phyloP scores from a whole-genome alignment of 2,797 vertebrate species.

The Discoglossus pictus region DNA sequence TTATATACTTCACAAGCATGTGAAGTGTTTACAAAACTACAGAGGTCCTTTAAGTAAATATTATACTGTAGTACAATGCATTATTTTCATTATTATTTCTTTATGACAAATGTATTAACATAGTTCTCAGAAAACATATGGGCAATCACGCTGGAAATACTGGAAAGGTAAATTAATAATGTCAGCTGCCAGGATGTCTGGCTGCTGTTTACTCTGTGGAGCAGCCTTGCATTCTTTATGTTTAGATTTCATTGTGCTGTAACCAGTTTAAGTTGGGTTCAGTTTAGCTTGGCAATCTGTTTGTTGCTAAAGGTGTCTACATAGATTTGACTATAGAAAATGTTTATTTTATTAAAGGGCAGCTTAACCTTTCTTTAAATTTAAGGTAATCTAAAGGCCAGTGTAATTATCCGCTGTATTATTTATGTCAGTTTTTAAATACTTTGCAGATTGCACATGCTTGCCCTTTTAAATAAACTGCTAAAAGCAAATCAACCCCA shows the following conservation, averaged over 20 bases:
- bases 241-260: conserved; percentile 65
- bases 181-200: conserved; percentile 81
- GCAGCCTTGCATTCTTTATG: conserved; percentile 58
- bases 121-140: conserved; percentile 79
- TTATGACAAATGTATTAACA: conserved; percentile 62
- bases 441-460: conserved; percentile 63
- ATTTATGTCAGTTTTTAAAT: conserved; percentile 75
- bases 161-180: conserved; percentile 83
- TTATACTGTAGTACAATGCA: no score
- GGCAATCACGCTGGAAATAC: conserved; percentile 76
- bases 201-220: conserved; percentile 66
- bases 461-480: conserved; percentile 70
- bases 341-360: conserved; percentile 76
- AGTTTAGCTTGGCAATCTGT: conserved; percentile 65
- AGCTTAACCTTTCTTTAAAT: conserved; percentile 79
- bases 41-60: no score
- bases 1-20: no score
- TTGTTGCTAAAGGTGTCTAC: conserved; percentile 70
- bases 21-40: no score
- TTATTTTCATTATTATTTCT: conserved; percentile 69
- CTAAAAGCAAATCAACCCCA: conserved; percentile 59
- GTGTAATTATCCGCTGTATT: conserved; percentile 72
- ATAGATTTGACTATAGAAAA: conserved; percentile 71
- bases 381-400: conserved; percentile 73
- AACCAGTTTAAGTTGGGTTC: conserved; percentile 65